These are phyloP conservation scores for Neuroterus valhalla DNA, from an alignment of 1,140 invertebrate genomes.

Conservation along the genomic window DNA sequence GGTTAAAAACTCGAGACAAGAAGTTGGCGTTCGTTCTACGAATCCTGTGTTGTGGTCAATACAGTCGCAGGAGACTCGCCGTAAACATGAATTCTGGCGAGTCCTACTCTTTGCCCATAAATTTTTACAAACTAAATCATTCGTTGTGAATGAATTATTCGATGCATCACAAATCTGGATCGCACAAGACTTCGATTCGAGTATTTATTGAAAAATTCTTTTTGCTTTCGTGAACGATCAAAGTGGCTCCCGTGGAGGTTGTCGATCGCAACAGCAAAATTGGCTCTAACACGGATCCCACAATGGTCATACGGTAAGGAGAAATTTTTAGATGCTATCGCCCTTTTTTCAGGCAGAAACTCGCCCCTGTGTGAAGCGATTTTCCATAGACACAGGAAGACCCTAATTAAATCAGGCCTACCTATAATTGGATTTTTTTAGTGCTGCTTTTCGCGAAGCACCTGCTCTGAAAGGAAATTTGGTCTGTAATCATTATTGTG, in stretches of 20 bases:
- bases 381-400: not conserved
- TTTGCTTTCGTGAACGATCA: slow-evolving; percentile 45
- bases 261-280: slow-evolving; percentile 62
- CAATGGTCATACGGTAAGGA: slow-evolving; percentile 74
- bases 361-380: not conserved
- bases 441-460: not conserved
- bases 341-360: slow-evolving; percentile 12
- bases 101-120: not conserved
- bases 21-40: slow-evolving; percentile 28
- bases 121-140: not conserved
- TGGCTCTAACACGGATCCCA: slow-evolving; percentile 69
- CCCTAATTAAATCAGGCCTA: slow-evolving; percentile 8
- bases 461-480: slow-evolving; percentile 5
- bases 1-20: not conserved
- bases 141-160: not conserved
- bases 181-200: not conserved
- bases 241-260: slow-evolving; percentile 63
- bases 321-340: slow-evolving; percentile 22
- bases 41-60: slow-evolving; percentile 25
- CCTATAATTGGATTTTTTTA: slow-evolving; percentile 26
- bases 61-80: slow-evolving; percentile 10
- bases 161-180: not conserved
- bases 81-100: slow-evolving; percentile 11
- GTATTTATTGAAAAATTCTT: slow-evolving; percentile 7
- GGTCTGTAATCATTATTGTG: no score